A percentile compares a stretch with the other conserved stretches of the same genome.
These are phyloP conservation scores for Melanostigma gelatinosum DNA, from an alignment of 2,113 vertebrate species.

Conservation along the genomic window DNA sequence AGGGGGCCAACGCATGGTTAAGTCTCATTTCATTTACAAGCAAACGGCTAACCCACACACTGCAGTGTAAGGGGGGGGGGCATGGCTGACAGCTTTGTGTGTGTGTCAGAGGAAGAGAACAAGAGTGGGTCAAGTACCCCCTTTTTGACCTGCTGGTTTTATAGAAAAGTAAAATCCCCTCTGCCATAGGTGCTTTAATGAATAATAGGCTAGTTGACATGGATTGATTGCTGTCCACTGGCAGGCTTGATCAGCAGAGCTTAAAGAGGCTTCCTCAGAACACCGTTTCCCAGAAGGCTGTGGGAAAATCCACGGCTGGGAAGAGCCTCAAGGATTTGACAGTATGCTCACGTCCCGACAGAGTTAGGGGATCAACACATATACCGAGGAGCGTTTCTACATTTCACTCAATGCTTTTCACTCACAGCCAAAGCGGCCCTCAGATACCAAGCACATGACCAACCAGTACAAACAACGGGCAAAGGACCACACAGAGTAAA, in stretches of 20 bases:
- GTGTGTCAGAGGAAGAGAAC: not conserved
- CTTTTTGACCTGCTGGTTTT: slow-evolving; percentile 55
- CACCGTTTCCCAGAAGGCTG: slow-evolving; percentile 41
- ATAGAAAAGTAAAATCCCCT: slow-evolving; percentile 71
- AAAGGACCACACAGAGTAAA: not conserved
- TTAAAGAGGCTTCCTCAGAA: slow-evolving; percentile 54
- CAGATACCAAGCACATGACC: not conserved
- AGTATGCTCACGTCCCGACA: slow-evolving; percentile 24
- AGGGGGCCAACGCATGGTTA: slow-evolving; percentile 75
- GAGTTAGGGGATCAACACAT: not conserved
- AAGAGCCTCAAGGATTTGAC: slow-evolving; percentile 38
- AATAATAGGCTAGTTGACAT: slow-evolving; percentile 70
- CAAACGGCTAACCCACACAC: slow-evolving; percentile 52
- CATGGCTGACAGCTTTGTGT: slow-evolving; percentile 22
- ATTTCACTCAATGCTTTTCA: slow-evolving; percentile 13
- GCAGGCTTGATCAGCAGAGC: slow-evolving; percentile 71
- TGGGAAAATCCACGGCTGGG: slow-evolving; percentile 34
- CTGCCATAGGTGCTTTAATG: slow-evolving; percentile 53
- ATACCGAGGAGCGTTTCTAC: slow-evolving; percentile 2
- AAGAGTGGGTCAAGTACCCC: slow-evolving; percentile 63
- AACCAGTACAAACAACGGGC: not conserved
- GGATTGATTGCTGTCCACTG: slow-evolving; percentile 70
- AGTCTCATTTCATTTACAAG: slow-evolving; percentile 80
- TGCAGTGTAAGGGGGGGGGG: slow-evolving; percentile 18
- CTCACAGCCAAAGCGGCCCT: not conserved